Evolutionary conservation across 2,888 invertebrate genomes (phyloP), one percentile per base, ranked within the genome.

Genomic region (Seira musarum): DNA sequence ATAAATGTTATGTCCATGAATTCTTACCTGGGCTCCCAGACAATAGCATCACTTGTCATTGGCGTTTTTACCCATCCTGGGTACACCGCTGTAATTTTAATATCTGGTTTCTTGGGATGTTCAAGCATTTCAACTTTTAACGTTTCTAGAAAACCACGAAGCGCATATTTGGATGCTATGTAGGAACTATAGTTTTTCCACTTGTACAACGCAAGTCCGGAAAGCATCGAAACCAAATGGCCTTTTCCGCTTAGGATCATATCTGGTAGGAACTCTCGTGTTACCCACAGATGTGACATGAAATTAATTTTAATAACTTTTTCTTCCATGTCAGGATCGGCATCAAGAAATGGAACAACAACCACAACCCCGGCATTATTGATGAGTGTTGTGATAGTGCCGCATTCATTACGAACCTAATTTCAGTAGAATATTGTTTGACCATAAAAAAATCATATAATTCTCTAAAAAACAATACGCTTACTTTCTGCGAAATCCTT

Each of bases 331-430:
- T 90, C 89, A 1, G 91, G 89, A 46, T 91, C 90, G 80, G 90
- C 89, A 0, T 88, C 68, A 1, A 73, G 30, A 8, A 73, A 73
- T 17, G n/a, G n/a, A 3, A n/a, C n/a, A 8, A 22, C n/a, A 2
- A 1, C 1, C 0, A 64, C 15, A 5, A 96, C 93, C 5, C 95
- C 96, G 0, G 95, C 96, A 90, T 96, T 96, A 89, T 96, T 96
- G 82, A 92, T 91, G 67, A 93, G 85, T 91, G 93, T 92, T 71
- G 91, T 91, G 13, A 92, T 89, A 87, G 90, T 89, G n/a, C 92
- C 92, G 35, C 92, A 85, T 66, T 92, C 91, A 63, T 88, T 89
- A 83, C 89, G 90, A 10, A 92, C 89, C 83, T 89, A 13, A 67
- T 5, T 24, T 21, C 65, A 64, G 6, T 63, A 15, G 21, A n/a